Evolutionary conservation across 2,113 vertebrate genomes (phyloP).

Genomic region (Vulpes lagopus): DNA sequence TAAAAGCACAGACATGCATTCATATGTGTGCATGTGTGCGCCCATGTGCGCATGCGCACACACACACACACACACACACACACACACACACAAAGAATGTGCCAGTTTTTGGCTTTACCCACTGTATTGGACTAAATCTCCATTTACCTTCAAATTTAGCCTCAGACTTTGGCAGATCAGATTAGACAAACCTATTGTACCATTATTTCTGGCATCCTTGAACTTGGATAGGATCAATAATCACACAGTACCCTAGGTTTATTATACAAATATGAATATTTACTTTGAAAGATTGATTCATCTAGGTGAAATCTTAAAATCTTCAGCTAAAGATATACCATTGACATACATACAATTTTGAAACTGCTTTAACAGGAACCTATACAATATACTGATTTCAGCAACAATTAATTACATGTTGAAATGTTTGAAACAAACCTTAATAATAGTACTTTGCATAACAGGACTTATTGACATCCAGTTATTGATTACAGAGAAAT

Average conservation of each 20-base stretch:
- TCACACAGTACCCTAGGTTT: background rate
- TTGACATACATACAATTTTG: background rate
- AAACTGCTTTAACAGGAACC: background rate
- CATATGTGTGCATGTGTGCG: background rate
- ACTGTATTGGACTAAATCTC: background rate
- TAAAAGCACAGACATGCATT: background rate
- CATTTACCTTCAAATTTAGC: background rate
- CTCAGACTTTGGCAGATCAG: background rate
- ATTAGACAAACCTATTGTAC: constrained; percentile 8
- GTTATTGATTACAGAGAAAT: background rate
- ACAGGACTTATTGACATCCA: background rate
- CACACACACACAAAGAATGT: background rate
- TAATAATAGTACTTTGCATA: background rate
- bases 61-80: too few relatives aligned
- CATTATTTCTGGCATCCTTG: background rate
- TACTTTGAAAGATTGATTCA: background rate
- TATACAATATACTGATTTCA: background rate
- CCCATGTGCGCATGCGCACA: too few relatives aligned
- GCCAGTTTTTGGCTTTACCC: background rate
- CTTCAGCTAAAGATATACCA: background rate
- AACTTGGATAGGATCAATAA: background rate
- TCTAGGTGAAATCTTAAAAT: background rate
- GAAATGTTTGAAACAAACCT: background rate
- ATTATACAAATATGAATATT: constrained; percentile 1
- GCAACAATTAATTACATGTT: background rate